Conservation (phyloP, 1,140 invertebrate genomes). For the Calliphora vicina region DNA sequence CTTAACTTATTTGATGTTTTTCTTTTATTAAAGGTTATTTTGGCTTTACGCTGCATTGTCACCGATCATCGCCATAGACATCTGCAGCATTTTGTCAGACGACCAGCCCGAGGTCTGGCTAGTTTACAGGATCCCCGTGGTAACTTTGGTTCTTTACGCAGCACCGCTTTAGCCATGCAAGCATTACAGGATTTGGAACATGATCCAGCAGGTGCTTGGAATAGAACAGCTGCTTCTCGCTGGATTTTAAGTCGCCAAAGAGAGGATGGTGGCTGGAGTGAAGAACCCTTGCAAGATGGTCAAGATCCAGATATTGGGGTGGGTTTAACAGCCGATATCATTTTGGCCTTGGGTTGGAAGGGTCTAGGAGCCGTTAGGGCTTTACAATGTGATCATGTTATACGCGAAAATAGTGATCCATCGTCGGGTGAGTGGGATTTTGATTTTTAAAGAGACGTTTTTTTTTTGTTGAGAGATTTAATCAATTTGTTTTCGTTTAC, state of each 20-base stretch:
- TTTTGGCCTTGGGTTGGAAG: constrained; percentile 75
- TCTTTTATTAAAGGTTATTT: constrained; percentile 62
- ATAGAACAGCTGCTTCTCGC: constrained; percentile 74
- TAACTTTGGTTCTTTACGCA: constrained; percentile 82
- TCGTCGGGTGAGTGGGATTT: constrained; percentile 48
- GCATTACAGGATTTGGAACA: constrained; percentile 76
- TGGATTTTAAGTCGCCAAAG: constrained; percentile 78
- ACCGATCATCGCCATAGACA: constrained; percentile 82
- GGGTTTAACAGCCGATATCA: constrained; percentile 76
- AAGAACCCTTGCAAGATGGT: constrained; percentile 64
- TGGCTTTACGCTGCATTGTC: constrained; percentile 84
- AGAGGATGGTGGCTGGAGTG: constrained; percentile 79
- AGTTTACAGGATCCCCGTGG: constrained; percentile 79
- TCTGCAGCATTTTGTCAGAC: constrained; percentile 77
- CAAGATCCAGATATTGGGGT: constrained; percentile 65
- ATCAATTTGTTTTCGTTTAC: neutral
- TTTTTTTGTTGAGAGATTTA: too few species aligned
- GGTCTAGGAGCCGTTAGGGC: constrained; percentile 74
- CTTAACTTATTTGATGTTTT: neutral
- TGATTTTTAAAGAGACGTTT: neutral
- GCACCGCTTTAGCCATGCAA: constrained; percentile 80
- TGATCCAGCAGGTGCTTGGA: constrained; percentile 73
- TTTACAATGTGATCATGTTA: constrained; percentile 71
- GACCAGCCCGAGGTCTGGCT: constrained; percentile 77
- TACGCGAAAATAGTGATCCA: constrained; percentile 61